Conservation (phyloP, 2,113 vertebrate species). For the Ctenodactylus gundi region DNA sequence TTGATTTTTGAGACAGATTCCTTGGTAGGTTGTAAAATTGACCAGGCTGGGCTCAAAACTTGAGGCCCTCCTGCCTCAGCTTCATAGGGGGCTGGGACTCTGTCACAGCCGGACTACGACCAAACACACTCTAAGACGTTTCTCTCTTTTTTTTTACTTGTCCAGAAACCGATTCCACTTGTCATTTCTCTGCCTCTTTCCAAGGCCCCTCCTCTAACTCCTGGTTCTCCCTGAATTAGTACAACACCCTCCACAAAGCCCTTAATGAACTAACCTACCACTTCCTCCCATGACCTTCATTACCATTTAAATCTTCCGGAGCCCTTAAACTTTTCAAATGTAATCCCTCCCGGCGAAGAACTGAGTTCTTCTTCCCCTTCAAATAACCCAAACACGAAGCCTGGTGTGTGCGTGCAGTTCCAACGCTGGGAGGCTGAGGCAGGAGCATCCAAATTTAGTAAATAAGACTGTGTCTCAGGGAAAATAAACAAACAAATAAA, state of each 20-base stretch:
- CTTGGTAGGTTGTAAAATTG: no score
- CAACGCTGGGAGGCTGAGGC: no score
- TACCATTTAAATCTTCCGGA: neutral
- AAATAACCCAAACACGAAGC: no score
- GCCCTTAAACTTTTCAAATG: conserved; percentile 49
- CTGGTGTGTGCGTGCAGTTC: no score
- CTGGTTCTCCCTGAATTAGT: neutral
- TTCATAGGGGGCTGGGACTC: no score
- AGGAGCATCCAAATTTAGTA: no score
- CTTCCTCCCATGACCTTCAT: conserved; percentile 6
- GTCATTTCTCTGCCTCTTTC: neutral
- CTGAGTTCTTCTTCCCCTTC: neutral
- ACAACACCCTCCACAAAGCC: neutral
- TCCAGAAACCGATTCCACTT: neutral
- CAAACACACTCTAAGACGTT: neutral
- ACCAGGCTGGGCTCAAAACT: no score
- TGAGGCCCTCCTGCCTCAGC: no score
- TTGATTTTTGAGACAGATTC: no score
- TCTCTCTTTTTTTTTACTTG: neutral
- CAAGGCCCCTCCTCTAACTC: neutral
- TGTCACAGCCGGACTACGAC: no score
- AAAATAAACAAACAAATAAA: no score
- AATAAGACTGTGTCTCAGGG: no score
- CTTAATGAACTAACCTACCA: conserved; percentile 31
- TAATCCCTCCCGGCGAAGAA: neutral